Base-by-base conservation (phyloP, 2,888 invertebrate genomes). In the Oscheius sp. region DNA sequence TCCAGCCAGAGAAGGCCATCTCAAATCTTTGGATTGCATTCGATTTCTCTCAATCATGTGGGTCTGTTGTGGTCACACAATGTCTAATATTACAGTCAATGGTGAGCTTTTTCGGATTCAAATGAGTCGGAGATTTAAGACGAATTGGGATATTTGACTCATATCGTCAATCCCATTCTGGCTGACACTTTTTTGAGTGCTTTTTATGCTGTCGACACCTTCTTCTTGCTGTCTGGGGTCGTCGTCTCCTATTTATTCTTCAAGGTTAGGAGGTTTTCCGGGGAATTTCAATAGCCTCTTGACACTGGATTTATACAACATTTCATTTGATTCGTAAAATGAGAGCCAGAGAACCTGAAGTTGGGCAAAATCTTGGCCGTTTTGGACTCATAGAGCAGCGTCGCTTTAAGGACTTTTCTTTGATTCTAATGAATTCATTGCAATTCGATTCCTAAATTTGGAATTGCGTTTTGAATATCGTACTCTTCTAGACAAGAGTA, bases 201-300 rank as follows among this genome's bases (percentile, higher is more conserved):
- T 2, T 65, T 72, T 17, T 66, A 76, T 8, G 67, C 79, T n/a
- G 82, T 82, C 0, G 82, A 82, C 55, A 74, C 82, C 0, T 82
- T 82, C 69, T 81, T 82, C 50, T 69, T 79, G 17, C 57, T 79
- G n/a, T 77, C 80, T 12, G 82, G 82, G 37, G 48, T 82, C 10
- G 70, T 82, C 3, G 69, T 82, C 1, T 33, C 81, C 5, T 82
- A 76, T 57, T 33, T 80, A n/a, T 80, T 80, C 64, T 81, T 82
- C 65, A 77, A 76, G 63, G 46, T 23, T 2, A 75, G 69, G n/a
- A n/a, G n/a, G n/a, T n/a, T n/a, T n/a, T n/a, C n/a, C n/a, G n/a
- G n/a, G n/a, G n/a, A n/a, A n/a, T n/a, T n/a, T n/a, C n/a, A n/a
- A n/a, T n/a, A n/a, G n/a, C n/a, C n/a, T n/a, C n/a, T n/a, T n/a